phyloP scores from a whole-genome alignment of 2,113 vertebrate species.

The Cricetomys ansorgei region DNA sequence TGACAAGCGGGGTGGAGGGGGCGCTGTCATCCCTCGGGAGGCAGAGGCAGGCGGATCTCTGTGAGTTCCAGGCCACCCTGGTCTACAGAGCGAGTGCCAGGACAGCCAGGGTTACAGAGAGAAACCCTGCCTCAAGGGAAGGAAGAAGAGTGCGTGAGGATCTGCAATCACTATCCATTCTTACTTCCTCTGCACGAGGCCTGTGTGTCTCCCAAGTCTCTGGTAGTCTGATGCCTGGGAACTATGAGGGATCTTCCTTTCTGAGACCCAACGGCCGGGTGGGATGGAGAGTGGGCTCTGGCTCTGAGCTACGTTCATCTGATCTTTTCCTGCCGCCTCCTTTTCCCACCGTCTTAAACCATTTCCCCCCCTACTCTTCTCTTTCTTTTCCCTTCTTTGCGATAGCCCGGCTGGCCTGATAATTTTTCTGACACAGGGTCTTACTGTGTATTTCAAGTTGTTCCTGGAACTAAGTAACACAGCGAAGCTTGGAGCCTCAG shows the following conservation, averaged over 20 bases:
- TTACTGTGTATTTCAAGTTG: too few species aligned
- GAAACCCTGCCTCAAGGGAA: too few species aligned
- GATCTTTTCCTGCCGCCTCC: background rate
- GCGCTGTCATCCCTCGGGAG: too few species aligned
- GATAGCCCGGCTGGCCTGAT: too few species aligned
- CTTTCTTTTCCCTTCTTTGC: too few species aligned
- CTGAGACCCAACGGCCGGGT: background rate
- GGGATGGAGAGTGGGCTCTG: too few species aligned
- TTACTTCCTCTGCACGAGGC: background rate
- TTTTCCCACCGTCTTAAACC: background rate
- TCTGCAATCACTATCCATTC: background rate
- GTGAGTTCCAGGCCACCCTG: too few species aligned
- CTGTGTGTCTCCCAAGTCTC: background rate
- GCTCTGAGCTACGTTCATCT: background rate
- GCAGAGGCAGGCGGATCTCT: too few species aligned
- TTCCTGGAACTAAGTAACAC: background rate
- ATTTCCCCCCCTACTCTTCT: background rate
- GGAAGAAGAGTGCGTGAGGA: background rate
- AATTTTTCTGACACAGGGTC: too few species aligned
- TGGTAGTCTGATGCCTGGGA: background rate
- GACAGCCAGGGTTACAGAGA: too few species aligned
- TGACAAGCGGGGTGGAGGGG: too few species aligned
- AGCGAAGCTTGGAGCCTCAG: background rate
- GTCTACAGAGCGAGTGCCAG: too few species aligned
- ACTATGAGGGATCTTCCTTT: background rate